phyloP scores from a whole-genome alignment of 2,888 invertebrate species.

The Caenorhabditis sp. region DNA sequence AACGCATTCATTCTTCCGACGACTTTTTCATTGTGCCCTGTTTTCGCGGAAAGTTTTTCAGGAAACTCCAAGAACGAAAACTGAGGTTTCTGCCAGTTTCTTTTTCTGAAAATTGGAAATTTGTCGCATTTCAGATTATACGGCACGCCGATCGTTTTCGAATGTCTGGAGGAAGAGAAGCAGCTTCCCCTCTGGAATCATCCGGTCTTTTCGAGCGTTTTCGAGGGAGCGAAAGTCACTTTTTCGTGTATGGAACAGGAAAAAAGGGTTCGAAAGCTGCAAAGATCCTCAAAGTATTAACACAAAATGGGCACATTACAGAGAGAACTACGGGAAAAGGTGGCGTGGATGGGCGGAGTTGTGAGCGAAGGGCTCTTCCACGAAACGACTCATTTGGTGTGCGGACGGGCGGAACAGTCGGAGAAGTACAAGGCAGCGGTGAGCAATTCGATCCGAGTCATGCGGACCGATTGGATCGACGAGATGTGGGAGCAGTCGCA shows the following conservation, averaged over 20 bases:
- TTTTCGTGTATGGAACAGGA: slow-evolving; percentile 48
- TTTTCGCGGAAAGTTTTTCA: slow-evolving; percentile 53
- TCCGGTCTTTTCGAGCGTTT: slow-evolving; percentile 59
- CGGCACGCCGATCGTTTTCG: slow-evolving; percentile 54
- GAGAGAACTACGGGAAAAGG: slow-evolving; percentile 47
- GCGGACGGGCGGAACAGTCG: slow-evolving; percentile 56
- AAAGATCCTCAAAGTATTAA: not conserved
- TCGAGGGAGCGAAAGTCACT: slow-evolving; percentile 57
- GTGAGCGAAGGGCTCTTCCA: slow-evolving; percentile 37
- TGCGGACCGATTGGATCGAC: slow-evolving; percentile 52
- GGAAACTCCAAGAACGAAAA: slow-evolving; percentile 20
- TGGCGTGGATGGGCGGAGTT: slow-evolving; percentile 62
- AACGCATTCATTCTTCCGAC: slow-evolving; percentile 14
- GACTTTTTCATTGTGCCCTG: slow-evolving; percentile 57
- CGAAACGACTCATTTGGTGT: slow-evolving; percentile 65
- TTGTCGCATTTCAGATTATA: slow-evolving; percentile 27
- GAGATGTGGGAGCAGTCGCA: slow-evolving; percentile 48
- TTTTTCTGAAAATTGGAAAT: not conserved
- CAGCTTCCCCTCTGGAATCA: slow-evolving; percentile 58
- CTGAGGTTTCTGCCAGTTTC: not conserved
- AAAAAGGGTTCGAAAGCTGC: slow-evolving; percentile 43
- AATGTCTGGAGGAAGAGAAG: slow-evolving; percentile 44
- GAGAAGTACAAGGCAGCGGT: slow-evolving; percentile 61
- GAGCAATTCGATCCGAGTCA: slow-evolving; percentile 19
- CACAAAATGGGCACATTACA: slow-evolving; percentile 4